Conservation (phyloP, 2,888 invertebrate genomes). For the Cephus nigrinus region DNA sequence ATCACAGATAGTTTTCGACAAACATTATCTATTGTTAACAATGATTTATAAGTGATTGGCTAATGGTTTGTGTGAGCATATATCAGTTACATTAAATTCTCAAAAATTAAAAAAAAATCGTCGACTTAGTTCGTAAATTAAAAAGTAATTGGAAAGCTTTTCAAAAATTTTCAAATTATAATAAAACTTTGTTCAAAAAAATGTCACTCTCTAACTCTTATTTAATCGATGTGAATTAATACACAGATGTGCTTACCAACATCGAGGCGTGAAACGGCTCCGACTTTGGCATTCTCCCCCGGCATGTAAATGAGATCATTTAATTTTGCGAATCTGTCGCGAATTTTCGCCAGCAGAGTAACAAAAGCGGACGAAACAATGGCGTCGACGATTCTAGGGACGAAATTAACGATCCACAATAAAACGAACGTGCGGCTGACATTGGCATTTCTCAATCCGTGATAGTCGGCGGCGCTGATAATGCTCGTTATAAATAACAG, state of each 20-base stretch:
- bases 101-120: too few relatives aligned
- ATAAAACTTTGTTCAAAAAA: too few relatives aligned
- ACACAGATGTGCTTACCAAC: background rate
- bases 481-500: background rate
- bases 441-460: background rate
- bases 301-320: background rate
- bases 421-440: background rate
- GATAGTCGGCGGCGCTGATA: background rate
- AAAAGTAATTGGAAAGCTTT: too few relatives aligned
- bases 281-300: background rate
- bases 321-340: background rate
- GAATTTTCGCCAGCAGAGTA: background rate
- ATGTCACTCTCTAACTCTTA: too few relatives aligned
- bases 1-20: too few relatives aligned
- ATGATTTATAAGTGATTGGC: too few relatives aligned
- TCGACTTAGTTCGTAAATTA: too few relatives aligned
- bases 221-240: background rate
- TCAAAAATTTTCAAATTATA: too few relatives aligned
- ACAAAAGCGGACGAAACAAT: background rate
- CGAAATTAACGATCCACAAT: background rate
- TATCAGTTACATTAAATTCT: too few relatives aligned
- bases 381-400: background rate
- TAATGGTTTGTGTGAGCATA: too few relatives aligned
- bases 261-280: background rate
- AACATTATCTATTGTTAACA: too few relatives aligned